Conservation (phyloP, 1,140 invertebrate genomes). For the Papilio xuthus region DNA sequence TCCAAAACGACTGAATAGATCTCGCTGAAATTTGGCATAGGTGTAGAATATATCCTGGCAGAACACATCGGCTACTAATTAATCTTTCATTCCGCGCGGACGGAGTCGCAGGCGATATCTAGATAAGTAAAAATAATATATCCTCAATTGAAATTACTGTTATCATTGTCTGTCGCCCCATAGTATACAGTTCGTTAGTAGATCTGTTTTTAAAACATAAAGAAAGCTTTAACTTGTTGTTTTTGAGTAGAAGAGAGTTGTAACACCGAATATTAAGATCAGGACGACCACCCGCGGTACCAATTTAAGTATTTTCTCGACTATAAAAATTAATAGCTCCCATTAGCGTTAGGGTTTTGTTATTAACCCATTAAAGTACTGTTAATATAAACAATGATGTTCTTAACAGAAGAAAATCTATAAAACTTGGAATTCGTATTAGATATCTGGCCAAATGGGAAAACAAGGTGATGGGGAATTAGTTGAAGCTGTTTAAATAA, state of each 20-base stretch:
- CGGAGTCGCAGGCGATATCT: no score
- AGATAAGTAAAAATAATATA: background rate
- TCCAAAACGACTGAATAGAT: no score
- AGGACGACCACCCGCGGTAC: conserved; percentile 58
- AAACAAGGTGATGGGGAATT: conserved; percentile 33
- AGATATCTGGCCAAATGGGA: conserved; percentile 32
- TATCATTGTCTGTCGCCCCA: background rate
- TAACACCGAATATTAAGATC: conserved; percentile 21
- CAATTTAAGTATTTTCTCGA: conserved; percentile 53
- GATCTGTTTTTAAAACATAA: background rate
- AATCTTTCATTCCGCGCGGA: no score
- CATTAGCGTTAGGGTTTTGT: conserved; percentile 59
- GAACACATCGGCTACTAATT: no score
- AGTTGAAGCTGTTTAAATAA: conserved; percentile 22
- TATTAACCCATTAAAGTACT: conserved; percentile 71
- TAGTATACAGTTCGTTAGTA: background rate
- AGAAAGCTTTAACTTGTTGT: background rate
- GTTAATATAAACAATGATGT: conserved; percentile 70
- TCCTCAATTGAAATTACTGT: background rate
- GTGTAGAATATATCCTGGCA: no score
- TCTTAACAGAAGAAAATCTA: conserved; percentile 49
- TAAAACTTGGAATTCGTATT: conserved; percentile 55
- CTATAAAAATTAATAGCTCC: conserved; percentile 75
- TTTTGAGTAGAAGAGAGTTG: background rate
- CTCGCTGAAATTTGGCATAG: no score